Evolutionary conservation across 2,888 invertebrate species (phyloP), one percentile per base, ranked within the genome.

Genomic region (Xylocampa areola): DNA sequence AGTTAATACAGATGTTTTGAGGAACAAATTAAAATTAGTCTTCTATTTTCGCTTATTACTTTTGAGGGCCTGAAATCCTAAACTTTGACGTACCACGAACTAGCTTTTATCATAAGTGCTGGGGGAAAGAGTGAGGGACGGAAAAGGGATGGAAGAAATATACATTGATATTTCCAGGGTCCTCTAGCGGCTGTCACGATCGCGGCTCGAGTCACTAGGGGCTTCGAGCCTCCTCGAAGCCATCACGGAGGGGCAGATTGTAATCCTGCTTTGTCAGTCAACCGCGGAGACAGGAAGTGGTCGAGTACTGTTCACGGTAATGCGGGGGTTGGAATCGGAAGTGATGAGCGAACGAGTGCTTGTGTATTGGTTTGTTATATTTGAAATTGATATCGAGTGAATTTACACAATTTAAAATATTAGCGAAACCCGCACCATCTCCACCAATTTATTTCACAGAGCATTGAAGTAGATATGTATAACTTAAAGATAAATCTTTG

Each of bases 221-320:
- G 72, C 67, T 73, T 84, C 69, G 76, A 90, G 87, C 75, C 73
- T 82, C 78, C 86, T 89, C 80, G 73, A 86, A 81, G 69, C 72
- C 76, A 71, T 76, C 77, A 79, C 77, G 78, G 80, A 77, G 74
- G 71, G 73, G 73, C 78, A 81, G 85, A 87, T 87, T 87, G 81
- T 84, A 85, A 88, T 87, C 88, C 84, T 76, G 87, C 89, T 84
- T 82, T 86, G 85, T 87, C 86, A 88, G 82, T 72, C 72, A 70
- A 68, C 63, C 63, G 68, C 59, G 66, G 77, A 71, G 74, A 78
- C 80, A 78, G 78, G 82, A 84, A 84, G 79, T 82, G 81, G 77
- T 81, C 66, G 73, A 80, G 76, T 61, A 70, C 67, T 63, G 58
- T 77, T 82, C 64, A 66, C 48, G 27, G 54, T 16, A 64, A 55